Conservation (phyloP, 2,797 vertebrate genomes). For the Botia kubotai region DNA sequence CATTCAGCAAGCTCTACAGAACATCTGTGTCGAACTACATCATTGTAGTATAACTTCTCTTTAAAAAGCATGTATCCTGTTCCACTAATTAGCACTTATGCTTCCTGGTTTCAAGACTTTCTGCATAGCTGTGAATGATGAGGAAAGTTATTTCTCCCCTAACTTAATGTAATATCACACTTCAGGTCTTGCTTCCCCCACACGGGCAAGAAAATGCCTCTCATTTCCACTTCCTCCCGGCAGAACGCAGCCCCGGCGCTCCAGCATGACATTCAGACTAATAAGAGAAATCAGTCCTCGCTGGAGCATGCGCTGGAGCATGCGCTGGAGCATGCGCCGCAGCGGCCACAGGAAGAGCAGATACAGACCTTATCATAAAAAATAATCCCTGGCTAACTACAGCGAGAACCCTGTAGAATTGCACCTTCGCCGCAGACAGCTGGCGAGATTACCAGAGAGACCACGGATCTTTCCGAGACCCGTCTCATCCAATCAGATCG, state of each 20-base stretch:
- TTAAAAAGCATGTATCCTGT: neutral
- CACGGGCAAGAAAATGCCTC: conserved; percentile 24
- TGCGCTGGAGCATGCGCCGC: conserved; percentile 42
- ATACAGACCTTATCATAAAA: conserved; percentile 61
- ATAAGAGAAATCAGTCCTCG: conserved; percentile 45
- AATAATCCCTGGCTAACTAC: conserved; percentile 53
- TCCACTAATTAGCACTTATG: neutral
- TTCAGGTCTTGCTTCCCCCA: neutral
- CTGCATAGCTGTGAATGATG: neutral
- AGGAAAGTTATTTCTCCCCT: conserved; percentile 23
- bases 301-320: conserved; percentile 41
- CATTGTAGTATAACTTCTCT: neutral
- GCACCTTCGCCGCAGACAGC: conserved; percentile 51
- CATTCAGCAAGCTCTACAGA: neutral
- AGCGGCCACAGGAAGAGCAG: conserved; percentile 46
- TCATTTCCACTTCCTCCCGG: conserved; percentile 48
- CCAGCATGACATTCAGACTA: conserved; percentile 22
- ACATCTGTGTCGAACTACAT: neutral
- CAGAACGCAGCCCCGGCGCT: conserved; percentile 30
- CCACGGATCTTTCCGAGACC: conserved; percentile 33
- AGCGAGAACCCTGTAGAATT: conserved; percentile 45
- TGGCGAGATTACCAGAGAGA: conserved; percentile 54
- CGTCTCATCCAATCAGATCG: conserved; percentile 47
- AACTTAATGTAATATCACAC: conserved; percentile 39
- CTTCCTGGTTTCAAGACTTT: neutral